These are phyloP conservation scores for Epinephelus coioides DNA, from an alignment of 2,797 vertebrate genomes.

Conservation along the genomic window DNA sequence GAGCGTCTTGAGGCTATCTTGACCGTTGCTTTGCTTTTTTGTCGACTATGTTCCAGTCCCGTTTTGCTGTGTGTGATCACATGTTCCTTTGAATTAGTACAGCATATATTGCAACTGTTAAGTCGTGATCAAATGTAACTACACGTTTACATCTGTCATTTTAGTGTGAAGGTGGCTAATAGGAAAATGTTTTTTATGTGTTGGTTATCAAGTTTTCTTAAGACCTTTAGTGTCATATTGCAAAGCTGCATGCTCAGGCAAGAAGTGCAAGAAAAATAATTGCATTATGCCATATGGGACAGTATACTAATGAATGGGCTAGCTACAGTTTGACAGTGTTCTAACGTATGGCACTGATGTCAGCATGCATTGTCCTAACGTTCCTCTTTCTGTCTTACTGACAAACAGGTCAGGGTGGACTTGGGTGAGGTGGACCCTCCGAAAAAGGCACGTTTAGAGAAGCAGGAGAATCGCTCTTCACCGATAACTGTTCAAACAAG, in stretches of 20 bases:
- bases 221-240: neutral
- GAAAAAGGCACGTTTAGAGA: slow-evolving; percentile 95
- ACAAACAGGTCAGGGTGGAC: slow-evolving; percentile 90
- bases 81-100: too few relatives aligned
- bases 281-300: neutral
- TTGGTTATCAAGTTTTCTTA: neutral
- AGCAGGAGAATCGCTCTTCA: slow-evolving; percentile 91
- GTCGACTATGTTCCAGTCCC: too few relatives aligned
- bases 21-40: too few relatives aligned
- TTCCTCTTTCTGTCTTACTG: slow-evolving; percentile 16
- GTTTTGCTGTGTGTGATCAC: too few relatives aligned
- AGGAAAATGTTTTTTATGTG: too few relatives aligned
- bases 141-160: neutral
- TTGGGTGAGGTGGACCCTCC: slow-evolving; percentile 89
- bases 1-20: too few relatives aligned
- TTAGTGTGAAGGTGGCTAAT: neutral
- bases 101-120: too few relatives aligned
- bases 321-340: neutral
- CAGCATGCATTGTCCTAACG: neutral
- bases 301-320: neutral
- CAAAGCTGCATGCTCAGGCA: neutral
- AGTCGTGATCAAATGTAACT: too few relatives aligned
- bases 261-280: neutral
- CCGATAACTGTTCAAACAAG: slow-evolving; percentile 92
- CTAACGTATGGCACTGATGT: neutral